These are phyloP conservation scores for Deilephila elpenor DNA, from an alignment of 2,888 invertebrate species.

Conservation along the genomic window DNA sequence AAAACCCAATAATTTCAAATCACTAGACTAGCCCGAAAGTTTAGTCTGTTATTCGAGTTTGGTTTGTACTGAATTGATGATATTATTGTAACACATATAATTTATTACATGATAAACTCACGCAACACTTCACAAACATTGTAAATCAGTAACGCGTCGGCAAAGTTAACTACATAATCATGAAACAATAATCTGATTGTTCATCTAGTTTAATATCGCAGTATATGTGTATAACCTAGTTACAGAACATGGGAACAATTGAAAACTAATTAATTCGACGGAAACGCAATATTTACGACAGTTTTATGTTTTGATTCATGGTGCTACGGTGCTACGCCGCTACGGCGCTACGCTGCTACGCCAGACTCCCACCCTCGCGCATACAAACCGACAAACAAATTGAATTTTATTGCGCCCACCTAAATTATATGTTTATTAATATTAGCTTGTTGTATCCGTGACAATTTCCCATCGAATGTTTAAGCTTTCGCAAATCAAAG, in stretches of 20 bases:
- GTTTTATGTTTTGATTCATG: constrained; percentile 25
- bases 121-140: not conserved
- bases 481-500: not conserved
- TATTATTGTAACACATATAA: no score
- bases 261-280: constrained; percentile 25
- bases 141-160: not conserved
- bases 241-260: constrained; percentile 13
- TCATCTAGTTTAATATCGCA: constrained; percentile 12
- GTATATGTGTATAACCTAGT: constrained; percentile 23
- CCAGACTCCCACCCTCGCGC: not conserved
- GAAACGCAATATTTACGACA: constrained; percentile 27
- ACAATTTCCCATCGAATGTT: no score
- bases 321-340: constrained; percentile 16
- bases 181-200: constrained; percentile 16
- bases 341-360: constrained; percentile 16
- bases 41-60: no score
- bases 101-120: no score
- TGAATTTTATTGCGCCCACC: constrained; percentile 15
- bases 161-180: not conserved
- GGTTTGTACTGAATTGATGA: no score
- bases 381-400: constrained; percentile 13
- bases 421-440: constrained; percentile 17
- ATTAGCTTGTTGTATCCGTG: constrained; percentile 2
- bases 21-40: no score
- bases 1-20: no score